Conservation (phyloP, 2,888 invertebrate genomes). For the Chrysodeixis includens region DNA sequence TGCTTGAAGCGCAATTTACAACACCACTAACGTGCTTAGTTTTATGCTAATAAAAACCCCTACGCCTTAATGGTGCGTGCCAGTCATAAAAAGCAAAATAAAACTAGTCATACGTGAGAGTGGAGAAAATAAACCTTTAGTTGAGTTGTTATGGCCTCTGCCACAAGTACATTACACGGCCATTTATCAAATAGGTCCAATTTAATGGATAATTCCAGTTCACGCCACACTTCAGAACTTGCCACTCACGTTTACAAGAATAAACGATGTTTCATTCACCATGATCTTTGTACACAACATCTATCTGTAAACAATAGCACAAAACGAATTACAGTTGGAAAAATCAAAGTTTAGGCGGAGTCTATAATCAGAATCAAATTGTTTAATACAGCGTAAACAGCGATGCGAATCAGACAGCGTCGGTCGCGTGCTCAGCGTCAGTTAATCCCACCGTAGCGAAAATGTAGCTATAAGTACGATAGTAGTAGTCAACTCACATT, state of each 20-base stretch:
- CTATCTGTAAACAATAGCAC: conserved; percentile 20
- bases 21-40: conserved; percentile 60
- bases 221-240: too few species aligned
- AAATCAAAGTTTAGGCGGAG: conserved; percentile 69
- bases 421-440: conserved; percentile 78
- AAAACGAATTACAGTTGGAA: conserved; percentile 62
- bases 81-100: conserved; percentile 43
- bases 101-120: conserved; percentile 35
- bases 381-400: conserved; percentile 86
- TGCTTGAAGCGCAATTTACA: conserved; percentile 70
- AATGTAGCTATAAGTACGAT: conserved; percentile 56
- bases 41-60: conserved; percentile 59
- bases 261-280: not conserved
- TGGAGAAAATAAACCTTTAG: conserved; percentile 21
- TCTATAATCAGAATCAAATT: conserved; percentile 85
- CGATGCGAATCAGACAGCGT: conserved; percentile 82
- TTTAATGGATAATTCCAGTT: not conserved
- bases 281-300: not conserved
- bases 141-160: conserved; percentile 15
- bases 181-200: not conserved
- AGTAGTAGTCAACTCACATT: conserved; percentile 62
- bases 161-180: conserved; percentile 5
- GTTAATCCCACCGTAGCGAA: conserved; percentile 75
- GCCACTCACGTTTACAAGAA: too few species aligned
- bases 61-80: conserved; percentile 28